Evolutionary conservation across 2,888 invertebrate species (phyloP), one percentile per base, ranked within the genome.

Genomic region (Stegophylla sp.): DNA sequence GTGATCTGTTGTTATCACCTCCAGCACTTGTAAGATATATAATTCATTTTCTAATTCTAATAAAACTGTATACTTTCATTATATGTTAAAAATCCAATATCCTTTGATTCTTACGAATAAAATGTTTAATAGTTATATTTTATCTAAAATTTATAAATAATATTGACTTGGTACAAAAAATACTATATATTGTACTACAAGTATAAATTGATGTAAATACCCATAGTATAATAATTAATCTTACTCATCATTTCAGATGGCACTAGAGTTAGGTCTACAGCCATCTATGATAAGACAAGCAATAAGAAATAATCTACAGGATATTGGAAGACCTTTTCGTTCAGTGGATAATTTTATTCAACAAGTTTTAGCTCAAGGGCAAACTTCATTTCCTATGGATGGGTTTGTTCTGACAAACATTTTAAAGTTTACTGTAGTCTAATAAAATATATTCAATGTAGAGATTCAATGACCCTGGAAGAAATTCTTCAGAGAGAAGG

Each of bases 241-340:
- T 72, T 51, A 17, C 17, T 72, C 23, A 7, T 43, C 61, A 59
- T 81, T 66, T 82, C 84, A 89, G 85, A 87, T 89, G 66, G 91
- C 91, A 4, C 85, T 91, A 79, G 88, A 89, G 84, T 88, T 91
- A 84, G 91, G 91, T 3, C 86, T 92, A 26, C 89, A 90, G 84
- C 88, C 89, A 0, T 90, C 89, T 17, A 86, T 89, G 82, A 88
- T 92, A 0, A 89, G 89, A 85, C 88, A 87, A 84, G 90, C 89
- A 4, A 87, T 91, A 17, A 88, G 88, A 84, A 88, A 88, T 79
- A 89, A 89, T 85, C 85, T 91, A 77, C 88, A 89, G 83, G 87
- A 86, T 73, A 86, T 88, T 84, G 93, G 93, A 0, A 85, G 88
- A 64, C 89, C 91, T 0, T 94, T 91, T 86, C 87, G 88, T 17